phyloP scores from a whole-genome alignment of 2,113 vertebrate genomes.

The Maccullochella peelii region DNA sequence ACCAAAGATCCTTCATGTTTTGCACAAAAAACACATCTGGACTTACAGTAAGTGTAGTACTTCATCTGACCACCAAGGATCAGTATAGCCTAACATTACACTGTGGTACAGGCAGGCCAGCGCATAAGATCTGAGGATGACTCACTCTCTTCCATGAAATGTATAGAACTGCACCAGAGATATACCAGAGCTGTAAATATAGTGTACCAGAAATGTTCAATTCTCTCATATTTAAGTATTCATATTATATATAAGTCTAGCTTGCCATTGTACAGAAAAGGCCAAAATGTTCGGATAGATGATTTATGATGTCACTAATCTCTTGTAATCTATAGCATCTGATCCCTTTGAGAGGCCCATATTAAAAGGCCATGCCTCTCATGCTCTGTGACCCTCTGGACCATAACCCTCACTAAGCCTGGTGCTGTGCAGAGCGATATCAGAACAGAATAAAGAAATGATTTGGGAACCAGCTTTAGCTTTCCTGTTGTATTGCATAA shows the following conservation, averaged over 20 bases:
- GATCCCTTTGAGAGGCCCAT: constrained; percentile 32
- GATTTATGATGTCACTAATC: constrained; percentile 50
- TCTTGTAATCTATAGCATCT: constrained; percentile 49
- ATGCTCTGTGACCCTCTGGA: constrained; percentile 22
- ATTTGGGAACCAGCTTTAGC: not conserved
- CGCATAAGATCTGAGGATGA: not conserved
- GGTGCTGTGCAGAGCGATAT: constrained; percentile 15
- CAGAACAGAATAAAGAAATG: constrained; percentile 7
- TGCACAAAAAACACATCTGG: not conserved
- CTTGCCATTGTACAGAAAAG: not conserved
- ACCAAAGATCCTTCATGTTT: not conserved
- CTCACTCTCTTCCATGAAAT: constrained; percentile 3
- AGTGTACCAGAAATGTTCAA: not conserved
- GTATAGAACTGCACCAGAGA: not conserved
- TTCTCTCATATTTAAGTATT: not conserved
- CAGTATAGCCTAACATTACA: constrained; percentile 55
- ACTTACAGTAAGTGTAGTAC: constrained; percentile 42
- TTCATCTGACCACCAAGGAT: constrained; percentile 51
- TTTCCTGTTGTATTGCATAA: not conserved
- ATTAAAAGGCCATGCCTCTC: constrained; percentile 41
- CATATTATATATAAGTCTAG: no score
- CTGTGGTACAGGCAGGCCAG: not conserved
- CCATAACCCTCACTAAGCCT: constrained; percentile 26
- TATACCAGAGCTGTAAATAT: not conserved
- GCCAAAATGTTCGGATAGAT: constrained; percentile 22